Percentiles rank a stretch among this genome's conserved stretches.
Conservation (phyloP, 2,888 invertebrate species). For the Rhamphomyia laevipes region DNA sequence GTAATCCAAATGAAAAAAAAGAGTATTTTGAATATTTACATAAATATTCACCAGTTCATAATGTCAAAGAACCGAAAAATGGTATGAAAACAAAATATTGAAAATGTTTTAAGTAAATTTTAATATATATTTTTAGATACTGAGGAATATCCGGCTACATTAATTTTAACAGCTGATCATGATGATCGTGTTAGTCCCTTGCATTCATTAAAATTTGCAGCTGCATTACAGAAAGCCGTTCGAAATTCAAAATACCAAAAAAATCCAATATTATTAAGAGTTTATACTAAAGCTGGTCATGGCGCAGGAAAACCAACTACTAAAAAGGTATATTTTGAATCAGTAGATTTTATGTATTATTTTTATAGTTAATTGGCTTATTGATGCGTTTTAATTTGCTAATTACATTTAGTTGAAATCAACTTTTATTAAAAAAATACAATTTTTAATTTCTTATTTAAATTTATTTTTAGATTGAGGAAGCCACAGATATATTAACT, state of each 20-base stretch:
- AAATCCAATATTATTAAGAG: constrained; percentile 76
- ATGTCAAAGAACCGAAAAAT: constrained; percentile 56
- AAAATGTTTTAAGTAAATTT: background rate
- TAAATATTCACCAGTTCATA: constrained; percentile 91
- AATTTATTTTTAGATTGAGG: constrained; percentile 70
- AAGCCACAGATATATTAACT: constrained; percentile 73
- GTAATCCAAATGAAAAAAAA: constrained; percentile 70
- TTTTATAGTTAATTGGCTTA: background rate
- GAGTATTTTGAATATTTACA: constrained; percentile 76
- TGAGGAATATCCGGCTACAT: constrained; percentile 76
- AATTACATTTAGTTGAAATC: no score
- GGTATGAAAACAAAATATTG: constrained; percentile 21
- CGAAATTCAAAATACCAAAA: constrained; percentile 51
- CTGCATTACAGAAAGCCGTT: constrained; percentile 71
- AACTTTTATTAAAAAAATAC: no score
- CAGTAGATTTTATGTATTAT: background rate
- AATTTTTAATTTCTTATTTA: no score
- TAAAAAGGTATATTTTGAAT: constrained; percentile 56
- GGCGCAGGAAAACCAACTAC: constrained; percentile 93
- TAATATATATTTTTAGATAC: constrained; percentile 22
- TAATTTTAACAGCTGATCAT: constrained; percentile 94
- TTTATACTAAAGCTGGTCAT: constrained; percentile 95
- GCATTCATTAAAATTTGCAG: constrained; percentile 91
- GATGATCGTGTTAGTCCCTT: constrained; percentile 97
- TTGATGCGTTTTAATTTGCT: background rate